phyloP scores from a whole-genome alignment of 1,140 invertebrate species.

The Penaeus vannamei region DNA sequence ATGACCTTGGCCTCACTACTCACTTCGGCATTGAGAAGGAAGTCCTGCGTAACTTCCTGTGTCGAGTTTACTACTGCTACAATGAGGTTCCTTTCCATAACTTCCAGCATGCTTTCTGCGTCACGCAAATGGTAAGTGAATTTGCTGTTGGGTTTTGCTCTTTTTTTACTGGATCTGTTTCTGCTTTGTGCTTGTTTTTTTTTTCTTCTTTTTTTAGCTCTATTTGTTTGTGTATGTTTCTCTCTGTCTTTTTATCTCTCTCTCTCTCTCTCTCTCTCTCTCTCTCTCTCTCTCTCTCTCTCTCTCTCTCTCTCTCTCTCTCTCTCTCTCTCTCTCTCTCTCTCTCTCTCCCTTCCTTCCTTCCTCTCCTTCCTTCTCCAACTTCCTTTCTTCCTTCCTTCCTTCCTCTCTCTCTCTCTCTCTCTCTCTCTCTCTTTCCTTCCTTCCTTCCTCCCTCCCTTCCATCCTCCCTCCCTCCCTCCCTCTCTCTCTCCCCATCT shows the following conservation, averaged over 20 bases:
- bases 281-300: slow-evolving; percentile 30
- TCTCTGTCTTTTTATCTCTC: background rate
- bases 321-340: too few relatives aligned
- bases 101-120: slow-evolving; percentile 91
- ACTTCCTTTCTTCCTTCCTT: too few relatives aligned
- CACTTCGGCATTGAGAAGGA: slow-evolving; percentile 85
- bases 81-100: slow-evolving; percentile 93
- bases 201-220: background rate
- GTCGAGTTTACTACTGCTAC: slow-evolving; percentile 89
- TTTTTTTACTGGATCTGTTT: background rate
- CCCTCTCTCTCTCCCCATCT: too few relatives aligned
- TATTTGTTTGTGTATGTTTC: background rate
- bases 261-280: slow-evolving; percentile 2
- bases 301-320: background rate
- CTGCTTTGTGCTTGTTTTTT: background rate
- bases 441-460: too few relatives aligned
- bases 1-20: slow-evolving; percentile 82
- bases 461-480: too few relatives aligned
- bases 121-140: slow-evolving; percentile 88
- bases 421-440: too few relatives aligned
- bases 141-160: background rate
- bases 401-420: too few relatives aligned
- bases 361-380: too few relatives aligned
- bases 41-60: slow-evolving; percentile 82
- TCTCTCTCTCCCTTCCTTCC: too few relatives aligned